Base-by-base conservation (phyloP, 1,140 invertebrate species). In the Drosophila hydei region DNA sequence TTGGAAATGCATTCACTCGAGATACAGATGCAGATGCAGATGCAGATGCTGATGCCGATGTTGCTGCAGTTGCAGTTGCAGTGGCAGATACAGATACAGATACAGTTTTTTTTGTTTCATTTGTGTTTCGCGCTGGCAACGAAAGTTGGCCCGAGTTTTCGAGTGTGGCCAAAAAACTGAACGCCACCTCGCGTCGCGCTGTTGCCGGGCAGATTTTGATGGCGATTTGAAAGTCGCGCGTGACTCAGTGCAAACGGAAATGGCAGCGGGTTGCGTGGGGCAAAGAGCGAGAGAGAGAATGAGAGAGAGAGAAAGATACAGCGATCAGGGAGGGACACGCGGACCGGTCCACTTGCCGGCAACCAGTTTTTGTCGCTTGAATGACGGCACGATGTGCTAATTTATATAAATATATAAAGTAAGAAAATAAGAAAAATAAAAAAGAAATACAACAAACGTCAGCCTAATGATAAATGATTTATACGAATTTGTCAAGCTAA, bases 171-270 rank as follows among this genome's bases (percentile, higher is more conserved):
- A 42, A 16, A 16, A 16, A 6, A 47, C 47, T 52, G 58, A 54
- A 61, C 30, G 52, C 23, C 54, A 23, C 59, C 50, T 60, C 58
- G 42, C 72, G 68, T 75, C 58, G 42, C 72, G 72, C 79, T 83
- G 79, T 83, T 83, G 79, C 79, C 79, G 55, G 72, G 79, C 72
- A 55, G 69, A 62, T 65, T 71, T 74, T 79, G 74, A 68, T 60
- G 52, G 69, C 73, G 80, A 87, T 87, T 85, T 85, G 81, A 85
- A 85, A 85, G 80, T 85, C 65, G 70, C 54, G 68, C 56, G 64
- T 85, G 80, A 87, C 73, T 85, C 80, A 85, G 61, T 25, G 54
- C 12, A 18, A 63, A 30, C 62, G 51, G 62, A 64, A 63, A 54
- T 33, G 40, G n/a, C 40, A 36, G 25, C 42, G 12, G n/a, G 14